Evolutionary conservation across 2,888 invertebrate genomes (phyloP).

Genomic region (Drosophila anomalata): DNA sequence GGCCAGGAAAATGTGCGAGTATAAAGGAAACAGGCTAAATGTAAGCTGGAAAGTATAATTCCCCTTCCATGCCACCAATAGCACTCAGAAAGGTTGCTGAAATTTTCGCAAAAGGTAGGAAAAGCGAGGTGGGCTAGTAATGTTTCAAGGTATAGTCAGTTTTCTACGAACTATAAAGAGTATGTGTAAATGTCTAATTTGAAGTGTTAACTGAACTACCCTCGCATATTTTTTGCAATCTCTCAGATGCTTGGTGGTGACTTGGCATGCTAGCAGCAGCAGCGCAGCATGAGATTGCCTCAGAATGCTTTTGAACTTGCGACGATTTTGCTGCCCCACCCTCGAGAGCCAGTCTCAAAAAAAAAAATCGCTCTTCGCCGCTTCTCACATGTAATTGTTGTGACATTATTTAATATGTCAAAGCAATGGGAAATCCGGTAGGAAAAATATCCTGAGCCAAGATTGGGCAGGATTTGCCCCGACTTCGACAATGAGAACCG

Average conservation of each 20-base stretch:
- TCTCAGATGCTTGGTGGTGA: slow-evolving; percentile 42
- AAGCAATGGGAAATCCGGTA: slow-evolving; percentile 71
- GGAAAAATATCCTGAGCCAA: slow-evolving; percentile 38
- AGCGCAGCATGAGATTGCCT: slow-evolving; percentile 72
- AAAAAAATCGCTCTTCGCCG: slow-evolving; percentile 44
- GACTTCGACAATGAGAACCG: slow-evolving; percentile 59
- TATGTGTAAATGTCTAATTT: background rate
- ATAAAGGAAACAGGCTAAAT: slow-evolving; percentile 47
- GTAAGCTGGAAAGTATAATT: slow-evolving; percentile 68
- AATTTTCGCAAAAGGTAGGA: slow-evolving; percentile 41
- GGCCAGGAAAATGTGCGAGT: slow-evolving; percentile 52
- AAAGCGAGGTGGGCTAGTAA: slow-evolving; percentile 23
- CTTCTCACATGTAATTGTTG: slow-evolving; percentile 73
- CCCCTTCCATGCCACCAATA: slow-evolving; percentile 14
- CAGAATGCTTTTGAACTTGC: slow-evolving; percentile 56
- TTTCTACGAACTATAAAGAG: background rate
- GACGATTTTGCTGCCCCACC: slow-evolving; percentile 3
- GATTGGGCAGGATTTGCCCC: slow-evolving; percentile 8
- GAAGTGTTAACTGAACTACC: slow-evolving; percentile 11
- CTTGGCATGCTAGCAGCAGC: slow-evolving; percentile 56
- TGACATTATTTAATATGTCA: slow-evolving; percentile 80
- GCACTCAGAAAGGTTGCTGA: slow-evolving; percentile 21
- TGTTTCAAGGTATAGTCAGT: no score
- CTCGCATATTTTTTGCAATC: slow-evolving; percentile 37
- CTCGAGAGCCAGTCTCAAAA: background rate